Conservation (phyloP, 2,888 invertebrate genomes). For the Amorpha juglandis region DNA sequence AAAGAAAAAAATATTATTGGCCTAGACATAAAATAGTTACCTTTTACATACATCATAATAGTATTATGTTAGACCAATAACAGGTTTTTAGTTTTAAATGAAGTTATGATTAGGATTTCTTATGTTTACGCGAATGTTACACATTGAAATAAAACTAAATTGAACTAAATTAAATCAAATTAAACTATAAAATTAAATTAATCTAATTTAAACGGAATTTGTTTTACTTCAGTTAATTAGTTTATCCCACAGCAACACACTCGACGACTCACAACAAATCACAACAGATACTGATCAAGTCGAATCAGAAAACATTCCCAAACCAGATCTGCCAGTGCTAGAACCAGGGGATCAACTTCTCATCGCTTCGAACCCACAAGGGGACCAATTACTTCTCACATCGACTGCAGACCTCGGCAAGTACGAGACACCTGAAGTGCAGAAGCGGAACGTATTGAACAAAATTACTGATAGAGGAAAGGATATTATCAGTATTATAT, state of each 20-base stretch:
- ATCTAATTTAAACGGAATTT: too few relatives aligned
- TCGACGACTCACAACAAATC: slow-evolving; percentile 40
- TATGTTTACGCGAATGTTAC: too few relatives aligned
- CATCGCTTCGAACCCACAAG: slow-evolving; percentile 60
- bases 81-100: too few relatives aligned
- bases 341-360: slow-evolving; percentile 87
- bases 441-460: slow-evolving; percentile 71
- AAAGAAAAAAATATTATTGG: too few relatives aligned
- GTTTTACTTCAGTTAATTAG: too few relatives aligned
- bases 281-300: slow-evolving; percentile 30
- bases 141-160: too few relatives aligned
- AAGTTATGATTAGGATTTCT: too few relatives aligned
- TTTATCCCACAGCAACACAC: slow-evolving; percentile 44
- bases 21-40: too few relatives aligned
- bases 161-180: too few relatives aligned
- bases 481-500: slow-evolving; percentile 76
- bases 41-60: too few relatives aligned
- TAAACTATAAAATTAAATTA: too few relatives aligned
- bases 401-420: slow-evolving; percentile 39
- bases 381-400: background rate
- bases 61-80: too few relatives aligned
- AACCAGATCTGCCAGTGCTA: slow-evolving; percentile 78
- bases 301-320: slow-evolving; percentile 49
- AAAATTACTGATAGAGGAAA: slow-evolving; percentile 77
- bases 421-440: slow-evolving; percentile 59